Percentiles rank a stretch among this genome's conserved stretches.
Evolutionary conservation across 2,113 vertebrate genomes (phyloP).

Genomic region (Lutjanus erythropterus): DNA sequence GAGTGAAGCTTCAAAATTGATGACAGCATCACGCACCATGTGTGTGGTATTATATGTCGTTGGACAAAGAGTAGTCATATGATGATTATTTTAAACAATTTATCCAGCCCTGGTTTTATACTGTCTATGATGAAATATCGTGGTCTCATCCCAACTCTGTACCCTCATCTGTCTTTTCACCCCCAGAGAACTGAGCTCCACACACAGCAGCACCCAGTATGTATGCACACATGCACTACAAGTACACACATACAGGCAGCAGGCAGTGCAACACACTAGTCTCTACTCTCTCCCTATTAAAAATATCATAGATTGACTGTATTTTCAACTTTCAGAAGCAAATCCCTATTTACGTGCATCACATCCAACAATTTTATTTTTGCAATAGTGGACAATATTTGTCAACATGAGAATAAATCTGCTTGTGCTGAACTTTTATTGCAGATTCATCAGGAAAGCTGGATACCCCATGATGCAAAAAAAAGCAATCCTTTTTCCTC

Average conservation of each 20-base stretch:
- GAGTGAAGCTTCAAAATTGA: constrained; percentile 44
- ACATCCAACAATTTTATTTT: background rate
- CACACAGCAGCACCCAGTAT: constrained; percentile 64
- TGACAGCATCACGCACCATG: constrained; percentile 20
- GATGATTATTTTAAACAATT: constrained; percentile 79
- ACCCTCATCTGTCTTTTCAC: constrained; percentile 80
- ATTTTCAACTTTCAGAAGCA: background rate
- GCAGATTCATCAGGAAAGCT: constrained; percentile 30
- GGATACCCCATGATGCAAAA: constrained; percentile 31
- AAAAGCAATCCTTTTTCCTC: background rate
- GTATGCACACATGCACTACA: background rate
- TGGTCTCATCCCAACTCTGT: constrained; percentile 59
- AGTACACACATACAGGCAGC: background rate
- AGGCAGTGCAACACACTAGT: background rate
- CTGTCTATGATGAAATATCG: constrained; percentile 82
- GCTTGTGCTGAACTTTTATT: constrained; percentile 25
- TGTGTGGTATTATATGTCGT: constrained; percentile 68
- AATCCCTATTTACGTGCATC: background rate
- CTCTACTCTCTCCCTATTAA: background rate
- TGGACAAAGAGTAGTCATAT: constrained; percentile 36
- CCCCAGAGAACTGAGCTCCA: constrained; percentile 78
- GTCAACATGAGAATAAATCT: constrained; percentile 10
- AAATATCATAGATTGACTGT: background rate
- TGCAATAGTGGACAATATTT: background rate
- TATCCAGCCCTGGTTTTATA: constrained; percentile 77